Base-by-base conservation (phyloP, 2,888 invertebrate species). In the Liopterus haemorrhoidalis region DNA sequence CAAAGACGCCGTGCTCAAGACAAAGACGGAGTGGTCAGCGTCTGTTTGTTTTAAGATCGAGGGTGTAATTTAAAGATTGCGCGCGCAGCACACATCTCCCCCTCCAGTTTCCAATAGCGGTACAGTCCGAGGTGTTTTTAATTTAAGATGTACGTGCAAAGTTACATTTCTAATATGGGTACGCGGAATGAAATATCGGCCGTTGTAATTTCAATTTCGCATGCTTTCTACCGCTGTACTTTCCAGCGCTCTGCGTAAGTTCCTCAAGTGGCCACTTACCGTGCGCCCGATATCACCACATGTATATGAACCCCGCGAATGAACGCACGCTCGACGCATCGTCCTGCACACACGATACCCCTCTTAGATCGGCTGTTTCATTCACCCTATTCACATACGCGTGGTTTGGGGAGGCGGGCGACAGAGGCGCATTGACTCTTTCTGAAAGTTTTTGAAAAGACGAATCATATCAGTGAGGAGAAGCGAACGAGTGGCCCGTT, bases 1-100 rank as follows among this genome's bases (percentile, higher is more conserved):
- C 22, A 9, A 40, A 20, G 42, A 19, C 33, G 24, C 27, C 43
- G 25, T 22, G 33, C 9, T 35, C 31, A 31, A 6, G 52, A 57
- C 51, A 46, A 52, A 51, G 60, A 61, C 41, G 52, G 56, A 53
- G 54, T 56, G 59, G 59, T 58, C 58, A 51, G 55, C 54, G 60
- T 51, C 49, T 53, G 59, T 59, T 58, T 56, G 62, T 61, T 61
- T 60, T 63, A 63, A 62, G 61, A 62, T 59, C 57, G 58, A 44
- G 56, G 56, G 56, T 58, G 60, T 62, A 61, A 62, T 62, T 62
- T 62, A 49, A 55, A 59, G 58, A 54, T 49, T 54, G 57, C 58
- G 56, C 54, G 57, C 58, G 57, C 55, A 54, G 36, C 39, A 36
- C 48, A 46, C 53, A n/a, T n/a, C 51, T 41, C 38, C 47, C 38